Evolutionary conservation across 2,888 invertebrate species (phyloP).

Genomic region (Polylopha cassiicola): DNA sequence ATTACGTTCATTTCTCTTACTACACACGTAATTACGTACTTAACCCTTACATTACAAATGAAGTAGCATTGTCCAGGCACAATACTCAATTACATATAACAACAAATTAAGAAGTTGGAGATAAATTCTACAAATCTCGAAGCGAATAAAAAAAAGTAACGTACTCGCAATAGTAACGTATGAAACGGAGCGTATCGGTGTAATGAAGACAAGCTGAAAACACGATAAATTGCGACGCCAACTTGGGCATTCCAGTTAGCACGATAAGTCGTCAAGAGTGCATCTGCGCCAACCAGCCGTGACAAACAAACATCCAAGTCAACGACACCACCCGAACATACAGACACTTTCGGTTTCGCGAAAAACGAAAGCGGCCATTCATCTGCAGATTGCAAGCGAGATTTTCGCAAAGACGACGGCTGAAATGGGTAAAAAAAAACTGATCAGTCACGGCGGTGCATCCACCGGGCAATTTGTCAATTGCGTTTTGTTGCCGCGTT

Average conservation of each 20-base stretch:
- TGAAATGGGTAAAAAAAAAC: conserved; percentile 46
- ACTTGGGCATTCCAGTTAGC: conserved; percentile 60
- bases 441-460: conserved; percentile 60
- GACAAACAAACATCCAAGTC: conserved; percentile 73
- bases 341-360: conserved; percentile 71
- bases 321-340: conserved; percentile 74
- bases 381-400: conserved; percentile 50
- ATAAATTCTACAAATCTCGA: conserved; percentile 3
- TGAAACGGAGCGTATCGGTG: conserved; percentile 43
- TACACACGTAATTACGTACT: conserved; percentile 2
- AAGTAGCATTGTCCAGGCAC: conserved; percentile 2
- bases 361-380: conserved; percentile 70
- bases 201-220: conserved; percentile 48
- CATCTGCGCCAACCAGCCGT: conserved; percentile 59
- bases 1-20: conserved; percentile 4
- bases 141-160: conserved; percentile 22
- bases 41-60: conserved; percentile 7
- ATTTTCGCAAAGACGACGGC: conserved; percentile 63
- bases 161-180: conserved; percentile 43
- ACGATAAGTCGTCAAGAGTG: conserved; percentile 52
- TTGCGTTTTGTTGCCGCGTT: conserved; percentile 34
- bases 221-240: conserved; percentile 58
- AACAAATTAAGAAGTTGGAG: too few relatives aligned
- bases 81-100: too few relatives aligned
- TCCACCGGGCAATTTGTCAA: conserved; percentile 58